Conservation (phyloP, 2,888 invertebrate species). For the Melinaea marsaeus region DNA sequence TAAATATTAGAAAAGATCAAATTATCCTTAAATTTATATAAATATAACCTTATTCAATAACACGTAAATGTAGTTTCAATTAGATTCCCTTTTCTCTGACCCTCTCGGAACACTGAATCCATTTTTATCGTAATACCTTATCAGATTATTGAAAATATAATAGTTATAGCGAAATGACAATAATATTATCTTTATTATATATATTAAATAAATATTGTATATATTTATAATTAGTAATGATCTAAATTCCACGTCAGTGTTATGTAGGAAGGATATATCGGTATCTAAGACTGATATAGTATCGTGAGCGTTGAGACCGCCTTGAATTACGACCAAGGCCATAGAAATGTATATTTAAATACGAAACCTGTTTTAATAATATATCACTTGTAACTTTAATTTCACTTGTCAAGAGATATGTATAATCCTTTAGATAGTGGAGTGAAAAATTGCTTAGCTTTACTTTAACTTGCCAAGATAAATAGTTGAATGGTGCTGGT, state of each 20-base stretch:
- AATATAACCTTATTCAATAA: neutral
- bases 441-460: conserved; percentile 18
- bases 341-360: conserved; percentile 22
- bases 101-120: conserved; percentile 24
- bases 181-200: too few relatives aligned
- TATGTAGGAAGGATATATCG: neutral
- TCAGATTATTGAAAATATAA: neutral
- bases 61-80: conserved; percentile 17
- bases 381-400: conserved; percentile 18
- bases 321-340: conserved; percentile 18
- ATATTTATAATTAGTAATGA: neutral
- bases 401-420: conserved; percentile 17
- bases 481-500: conserved; percentile 16
- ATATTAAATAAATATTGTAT: conserved; percentile 23
- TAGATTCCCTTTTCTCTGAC: conserved; percentile 16
- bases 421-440: conserved; percentile 7
- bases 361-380: conserved; percentile 20
- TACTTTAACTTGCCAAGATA: conserved; percentile 12
- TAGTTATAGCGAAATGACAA: too few relatives aligned
- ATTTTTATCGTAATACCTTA: conserved; percentile 25
- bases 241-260: neutral
- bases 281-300: neutral
- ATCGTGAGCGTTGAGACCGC: conserved; percentile 6
- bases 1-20: too few relatives aligned
- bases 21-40: neutral